Percentiles rank a stretch among this genome's conserved stretches.
Evolutionary conservation across 37 sponge, comb jelly and placozoan genomes (phyloP).

Genomic region (Aplysina aerophoba): DNA sequence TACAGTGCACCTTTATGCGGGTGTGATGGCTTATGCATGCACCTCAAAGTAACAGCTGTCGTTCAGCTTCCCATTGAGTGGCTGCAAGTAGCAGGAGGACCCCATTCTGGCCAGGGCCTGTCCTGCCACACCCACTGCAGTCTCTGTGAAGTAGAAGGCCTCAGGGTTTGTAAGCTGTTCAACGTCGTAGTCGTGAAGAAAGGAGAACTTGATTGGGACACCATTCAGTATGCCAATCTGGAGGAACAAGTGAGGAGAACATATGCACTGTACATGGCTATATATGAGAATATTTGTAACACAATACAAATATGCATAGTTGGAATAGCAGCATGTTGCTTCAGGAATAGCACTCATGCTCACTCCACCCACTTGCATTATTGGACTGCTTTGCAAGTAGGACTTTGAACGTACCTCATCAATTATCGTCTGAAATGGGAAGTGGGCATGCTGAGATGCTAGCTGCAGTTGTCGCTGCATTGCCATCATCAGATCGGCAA

Average conservation of each 20-base stretch:
- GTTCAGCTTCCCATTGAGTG: constrained; percentile 75
- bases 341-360: too few relatives aligned
- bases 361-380: too few relatives aligned
- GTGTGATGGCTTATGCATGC: background rate
- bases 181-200: constrained; percentile 47
- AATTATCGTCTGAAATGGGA: constrained; percentile 70
- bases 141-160: constrained; percentile 81
- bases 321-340: background rate
- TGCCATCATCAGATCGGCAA: constrained; percentile 65
- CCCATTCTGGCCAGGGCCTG: constrained; percentile 82
- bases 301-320: background rate
- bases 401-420: constrained; percentile 63
- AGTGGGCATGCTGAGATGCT: constrained; percentile 62
- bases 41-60: constrained; percentile 82
- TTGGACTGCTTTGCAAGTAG: too few relatives aligned
- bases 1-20: too few relatives aligned
- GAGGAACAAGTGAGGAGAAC: background rate
- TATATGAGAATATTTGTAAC: background rate
- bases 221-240: constrained; percentile 64
- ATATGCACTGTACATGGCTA: background rate
- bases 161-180: constrained; percentile 68
- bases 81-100: constrained; percentile 75
- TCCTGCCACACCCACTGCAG: constrained; percentile 81
- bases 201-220: constrained; percentile 76
- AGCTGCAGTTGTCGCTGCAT: constrained; percentile 48